Evolutionary conservation across 2,113 vertebrate species (phyloP).

Genomic region (Nanorana parkeri): DNA sequence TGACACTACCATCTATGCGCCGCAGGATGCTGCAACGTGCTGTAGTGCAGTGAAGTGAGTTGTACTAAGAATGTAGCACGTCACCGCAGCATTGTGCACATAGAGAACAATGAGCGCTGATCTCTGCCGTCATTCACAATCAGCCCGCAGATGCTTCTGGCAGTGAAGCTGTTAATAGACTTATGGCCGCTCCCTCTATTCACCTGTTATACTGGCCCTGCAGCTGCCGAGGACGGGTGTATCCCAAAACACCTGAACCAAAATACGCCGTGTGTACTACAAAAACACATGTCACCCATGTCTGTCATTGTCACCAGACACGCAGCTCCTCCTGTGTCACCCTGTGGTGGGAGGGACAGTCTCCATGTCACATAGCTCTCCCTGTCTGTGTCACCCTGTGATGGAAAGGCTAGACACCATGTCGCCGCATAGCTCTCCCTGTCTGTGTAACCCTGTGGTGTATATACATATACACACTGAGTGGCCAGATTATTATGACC

Average conservation of each 20-base stretch:
- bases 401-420: not conserved
- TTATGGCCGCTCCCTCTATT: conserved; percentile 36
- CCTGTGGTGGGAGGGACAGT: not conserved
- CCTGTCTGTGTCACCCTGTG: conserved; percentile 1
- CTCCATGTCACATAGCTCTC: not conserved
- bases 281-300: not conserved
- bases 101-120: too few relatives aligned
- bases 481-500: too few relatives aligned
- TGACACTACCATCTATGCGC: too few relatives aligned
- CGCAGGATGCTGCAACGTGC: too few relatives aligned
- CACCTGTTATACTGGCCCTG: conserved; percentile 14
- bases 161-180: conserved; percentile 17
- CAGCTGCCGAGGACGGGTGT: conserved; percentile 3
- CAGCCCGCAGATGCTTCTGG: not conserved
- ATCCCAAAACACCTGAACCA: not conserved
- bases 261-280: not conserved
- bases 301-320: conserved; percentile 2
- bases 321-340: conserved; percentile 3
- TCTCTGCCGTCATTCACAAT: too few relatives aligned
- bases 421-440: not conserved
- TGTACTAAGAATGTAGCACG: too few relatives aligned
- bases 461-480: too few relatives aligned
- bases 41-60: too few relatives aligned
- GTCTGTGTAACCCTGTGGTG: not conserved
- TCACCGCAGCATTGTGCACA: too few relatives aligned